Base-by-base conservation (phyloP, 2,888 invertebrate genomes). In the Acronicta leporina region DNA sequence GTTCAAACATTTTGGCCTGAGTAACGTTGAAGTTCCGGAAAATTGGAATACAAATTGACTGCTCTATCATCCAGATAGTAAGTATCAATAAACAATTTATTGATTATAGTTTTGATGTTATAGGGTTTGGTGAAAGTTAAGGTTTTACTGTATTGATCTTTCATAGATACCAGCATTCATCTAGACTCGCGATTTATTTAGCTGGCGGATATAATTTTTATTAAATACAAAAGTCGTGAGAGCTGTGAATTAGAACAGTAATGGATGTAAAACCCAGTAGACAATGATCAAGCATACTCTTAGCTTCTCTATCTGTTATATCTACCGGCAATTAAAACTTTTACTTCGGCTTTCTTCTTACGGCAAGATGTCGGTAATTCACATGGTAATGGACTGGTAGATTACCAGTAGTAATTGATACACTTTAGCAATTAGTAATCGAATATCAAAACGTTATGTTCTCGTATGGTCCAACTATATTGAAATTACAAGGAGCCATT, bases 301-400 rank as follows among this genome's bases (percentile, higher is more conserved):
- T 65, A 61, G 68, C 68, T 69, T 77, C n/a, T n/a, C n/a, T 78
- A 75, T 71, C 67, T 70, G 51, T 60, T 73, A 68, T 77, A 79
- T 75, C 66, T 70, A 64, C 54, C 16, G 46, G 53, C 74, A 81
- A 84, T 85, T 85, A 82, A 80, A 83, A 84, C 83, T 85, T 85
- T 86, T 83, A 84, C 85, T 82, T 78, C 51, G 57, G 66, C 70
- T 76, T 75, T 79, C 70, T 59, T 77, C 40, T 73, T 63, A 68
- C 68, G 59, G 65, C 56, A 45, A 41, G 49, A 42, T 20, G 35
- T 13, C 47, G 42, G 59, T 63, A 66, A 64, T 60, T 63, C 60
- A 65, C 46, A 30, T 27, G 15, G 54, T 15, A 41, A 35, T 40
- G n/a, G n/a, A n/a, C n/a, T n/a, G n/a, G 25, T 41, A 25, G 11